phyloP scores from a whole-genome alignment of 2,113 vertebrate species.

The Macaca fascicularis region T2T-MFA8v1.1 NC_088395.1:158536001-158536500 shows the following conservation, averaged over 20 bases:
- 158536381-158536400: not conserved
- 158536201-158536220: not conserved
- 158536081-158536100: too few species aligned
- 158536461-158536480: not conserved
- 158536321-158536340: not conserved
- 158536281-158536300: not conserved
- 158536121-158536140: not conserved
- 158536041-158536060: too few species aligned
- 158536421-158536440: not conserved
- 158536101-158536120: not conserved
- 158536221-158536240: not conserved
- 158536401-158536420: not conserved
- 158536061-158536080: too few species aligned
- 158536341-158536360: not conserved
- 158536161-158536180: not conserved
- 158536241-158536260: not conserved
- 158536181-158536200: constrained; percentile 25
- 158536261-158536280: not conserved
- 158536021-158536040: too few species aligned
- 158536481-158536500: not conserved
- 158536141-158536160: not conserved
- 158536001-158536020: too few species aligned
- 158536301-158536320: not conserved
- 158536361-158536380: not conserved
- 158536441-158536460: not conserved